Evolutionary conservation across 2,888 invertebrate genomes (phyloP).

Genomic region (Coremacera marginata): DNA sequence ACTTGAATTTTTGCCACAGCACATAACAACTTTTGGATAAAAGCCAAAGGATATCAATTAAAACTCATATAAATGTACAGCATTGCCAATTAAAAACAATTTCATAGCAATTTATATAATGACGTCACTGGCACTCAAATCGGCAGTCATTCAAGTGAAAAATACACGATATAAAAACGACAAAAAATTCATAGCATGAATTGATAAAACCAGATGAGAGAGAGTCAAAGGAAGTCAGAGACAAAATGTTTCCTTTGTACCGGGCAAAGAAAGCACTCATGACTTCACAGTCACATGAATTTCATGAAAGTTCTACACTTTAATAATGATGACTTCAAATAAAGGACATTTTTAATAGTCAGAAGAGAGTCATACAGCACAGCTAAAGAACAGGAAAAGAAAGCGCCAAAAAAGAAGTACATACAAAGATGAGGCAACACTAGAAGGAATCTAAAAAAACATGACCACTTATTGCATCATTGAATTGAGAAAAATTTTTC

Average conservation of each 20-base stretch:
- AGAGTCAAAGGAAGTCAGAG: not conserved
- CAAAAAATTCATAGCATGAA: not conserved
- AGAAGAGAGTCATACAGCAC: not conserved
- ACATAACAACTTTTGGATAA: not conserved
- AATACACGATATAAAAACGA: not conserved
- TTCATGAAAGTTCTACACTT: not conserved
- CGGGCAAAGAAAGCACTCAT: constrained; percentile 22
- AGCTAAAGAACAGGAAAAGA: not conserved
- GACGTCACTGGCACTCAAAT: constrained; percentile 3
- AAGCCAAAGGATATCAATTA: not conserved
- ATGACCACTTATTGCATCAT: constrained; percentile 19
- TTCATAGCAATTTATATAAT: constrained; percentile 22
- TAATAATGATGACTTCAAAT: not conserved
- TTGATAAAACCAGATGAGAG: not conserved
- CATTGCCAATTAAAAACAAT: constrained; percentile 37
- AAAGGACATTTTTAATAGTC: constrained; percentile 3
- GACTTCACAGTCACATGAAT: too few relatives aligned
- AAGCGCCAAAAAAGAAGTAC: not conserved
- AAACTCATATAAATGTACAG: not conserved
- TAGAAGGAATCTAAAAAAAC: not conserved
- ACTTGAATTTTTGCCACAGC: not conserved
- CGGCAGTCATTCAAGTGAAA: constrained; percentile 2
- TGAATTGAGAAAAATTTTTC: constrained; percentile 1
- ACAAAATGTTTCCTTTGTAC: not conserved
- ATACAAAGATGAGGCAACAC: not conserved